A percentile compares a stretch with the other conserved stretches of the same genome.
Conservation (phyloP, 2,888 invertebrate genomes). For the Octodonta nipae region DNA sequence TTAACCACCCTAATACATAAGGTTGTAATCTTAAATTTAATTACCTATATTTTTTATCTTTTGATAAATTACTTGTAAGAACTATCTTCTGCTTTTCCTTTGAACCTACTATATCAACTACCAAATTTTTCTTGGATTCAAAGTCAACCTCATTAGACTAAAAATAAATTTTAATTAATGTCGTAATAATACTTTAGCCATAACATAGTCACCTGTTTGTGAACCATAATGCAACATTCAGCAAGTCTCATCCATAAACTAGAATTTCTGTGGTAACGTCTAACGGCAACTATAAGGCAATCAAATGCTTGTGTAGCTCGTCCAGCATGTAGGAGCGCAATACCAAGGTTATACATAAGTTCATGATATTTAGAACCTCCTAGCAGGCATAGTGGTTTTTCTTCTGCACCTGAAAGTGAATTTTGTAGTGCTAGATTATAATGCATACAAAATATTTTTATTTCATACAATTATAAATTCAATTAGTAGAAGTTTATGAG, state of each 20-base stretch:
- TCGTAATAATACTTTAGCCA: neutral
- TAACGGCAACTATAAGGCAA: slow-evolving; percentile 73
- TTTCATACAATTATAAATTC: neutral
- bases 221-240: slow-evolving; percentile 72
- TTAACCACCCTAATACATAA: no score
- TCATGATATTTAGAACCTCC: slow-evolving; percentile 50
- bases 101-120: slow-evolving; percentile 45
- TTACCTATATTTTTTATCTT: slow-evolving; percentile 42
- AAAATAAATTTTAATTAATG: no score
- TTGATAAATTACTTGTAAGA: slow-evolving; percentile 41
- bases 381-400: slow-evolving; percentile 47
- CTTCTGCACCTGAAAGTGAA: slow-evolving; percentile 24
- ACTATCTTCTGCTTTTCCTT: slow-evolving; percentile 50
- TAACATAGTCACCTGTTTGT: slow-evolving; percentile 35
- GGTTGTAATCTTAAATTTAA: no score
- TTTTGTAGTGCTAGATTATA: no score
- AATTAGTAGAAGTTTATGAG: neutral
- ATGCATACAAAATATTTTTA: neutral
- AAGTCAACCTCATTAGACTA: slow-evolving; percentile 51
- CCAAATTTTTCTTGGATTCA: slow-evolving; percentile 45
- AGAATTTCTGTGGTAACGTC: slow-evolving; percentile 76
- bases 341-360: slow-evolving; percentile 68
- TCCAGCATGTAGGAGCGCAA: slow-evolving; percentile 68
- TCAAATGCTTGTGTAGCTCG: slow-evolving; percentile 79
- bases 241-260: slow-evolving; percentile 84